A percentile compares a stretch with the other conserved stretches of the same genome.
phyloP scores from a whole-genome alignment of 2,113 vertebrate species.

The Micromys minutus region DNA sequence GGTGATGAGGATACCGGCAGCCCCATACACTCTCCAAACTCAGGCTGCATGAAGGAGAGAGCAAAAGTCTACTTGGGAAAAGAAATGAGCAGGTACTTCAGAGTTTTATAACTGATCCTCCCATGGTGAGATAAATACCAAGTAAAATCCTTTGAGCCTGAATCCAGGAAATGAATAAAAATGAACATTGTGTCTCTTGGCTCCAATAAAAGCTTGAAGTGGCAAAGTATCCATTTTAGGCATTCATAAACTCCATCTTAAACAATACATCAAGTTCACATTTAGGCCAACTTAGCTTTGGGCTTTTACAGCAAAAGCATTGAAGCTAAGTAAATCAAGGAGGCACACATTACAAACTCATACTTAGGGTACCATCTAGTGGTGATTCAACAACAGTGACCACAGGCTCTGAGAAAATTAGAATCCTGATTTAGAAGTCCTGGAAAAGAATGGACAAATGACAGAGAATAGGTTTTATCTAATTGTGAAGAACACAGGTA shows the following conservation, averaged over 20 bases:
- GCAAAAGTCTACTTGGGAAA: not conserved
- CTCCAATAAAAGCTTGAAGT: not conserved
- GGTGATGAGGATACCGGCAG: not conserved
- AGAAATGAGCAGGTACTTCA: not conserved
- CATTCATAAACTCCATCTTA: not conserved
- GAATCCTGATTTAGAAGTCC: not conserved
- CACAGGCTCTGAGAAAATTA: not conserved
- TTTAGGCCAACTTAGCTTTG: not conserved
- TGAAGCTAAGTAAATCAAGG: not conserved
- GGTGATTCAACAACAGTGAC: not conserved
- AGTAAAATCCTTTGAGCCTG: not conserved
- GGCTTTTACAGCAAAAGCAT: not conserved
- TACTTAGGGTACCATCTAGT: slow-evolving; percentile 19
- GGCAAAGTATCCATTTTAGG: not conserved
- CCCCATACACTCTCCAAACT: not conserved
- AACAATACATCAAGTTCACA: not conserved
- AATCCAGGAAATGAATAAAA: not conserved
- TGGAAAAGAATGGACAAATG: not conserved
- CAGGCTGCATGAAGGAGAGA: not conserved
- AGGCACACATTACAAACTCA: not conserved
- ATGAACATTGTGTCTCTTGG: not conserved
- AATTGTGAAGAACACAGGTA: not conserved
- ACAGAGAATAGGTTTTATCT: not conserved
- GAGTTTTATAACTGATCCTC: not conserved
- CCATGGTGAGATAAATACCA: not conserved